A percentile compares a stretch with the other conserved stretches of the same genome.
Evolutionary conservation across 2,888 invertebrate species (phyloP).

Genomic region (Oligia strigilis): DNA sequence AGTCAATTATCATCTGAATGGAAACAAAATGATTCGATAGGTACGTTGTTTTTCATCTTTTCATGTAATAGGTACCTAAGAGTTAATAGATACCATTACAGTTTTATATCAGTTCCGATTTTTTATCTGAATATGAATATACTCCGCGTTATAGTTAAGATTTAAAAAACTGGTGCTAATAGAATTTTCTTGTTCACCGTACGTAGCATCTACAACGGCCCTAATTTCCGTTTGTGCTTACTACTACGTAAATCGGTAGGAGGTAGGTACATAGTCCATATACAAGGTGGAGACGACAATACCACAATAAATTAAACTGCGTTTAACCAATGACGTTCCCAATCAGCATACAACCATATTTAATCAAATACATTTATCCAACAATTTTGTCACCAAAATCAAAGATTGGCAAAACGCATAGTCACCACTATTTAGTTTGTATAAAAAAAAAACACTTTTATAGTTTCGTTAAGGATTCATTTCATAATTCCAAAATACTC

Average conservation of each 20-base stretch:
- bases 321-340: too few species aligned
- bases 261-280: too few species aligned
- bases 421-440: too few species aligned
- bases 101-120: background rate
- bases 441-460: too few species aligned
- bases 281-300: too few species aligned
- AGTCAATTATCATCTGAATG: background rate
- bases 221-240: too few species aligned
- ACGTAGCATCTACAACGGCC: background rate
- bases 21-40: background rate
- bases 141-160: background rate
- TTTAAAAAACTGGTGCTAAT: background rate
- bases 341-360: too few species aligned
- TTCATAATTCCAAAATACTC: background rate
- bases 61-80: background rate
- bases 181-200: background rate
- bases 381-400: too few species aligned
- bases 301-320: too few species aligned
- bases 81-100: background rate
- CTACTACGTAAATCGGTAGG: background rate
- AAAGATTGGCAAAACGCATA: too few species aligned
- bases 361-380: too few species aligned
- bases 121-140: background rate
- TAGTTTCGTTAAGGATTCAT: too few species aligned
- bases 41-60: background rate